A percentile compares a stretch with the other conserved stretches of the same genome.
These are phyloP conservation scores for Falco concolor DNA, from an alignment of 2,797 vertebrate species.

Conservation along the genomic window DNA sequence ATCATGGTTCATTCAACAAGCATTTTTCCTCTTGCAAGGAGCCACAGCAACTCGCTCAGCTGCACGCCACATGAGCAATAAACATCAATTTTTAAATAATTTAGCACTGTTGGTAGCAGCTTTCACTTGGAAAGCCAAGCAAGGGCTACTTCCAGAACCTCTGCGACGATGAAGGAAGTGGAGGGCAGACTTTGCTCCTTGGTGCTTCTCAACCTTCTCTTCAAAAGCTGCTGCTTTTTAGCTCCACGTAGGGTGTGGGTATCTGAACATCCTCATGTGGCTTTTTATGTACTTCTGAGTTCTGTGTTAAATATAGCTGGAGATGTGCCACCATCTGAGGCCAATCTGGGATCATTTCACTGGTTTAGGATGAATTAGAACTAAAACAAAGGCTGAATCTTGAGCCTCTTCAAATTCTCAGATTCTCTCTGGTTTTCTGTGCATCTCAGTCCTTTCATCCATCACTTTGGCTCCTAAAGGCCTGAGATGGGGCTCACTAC, in stretches of 20 bases:
- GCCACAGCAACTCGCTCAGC: background rate
- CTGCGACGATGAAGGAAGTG: background rate
- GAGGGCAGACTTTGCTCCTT: background rate
- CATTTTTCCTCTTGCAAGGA: background rate
- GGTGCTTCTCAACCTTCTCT: background rate
- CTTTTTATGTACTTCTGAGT: background rate
- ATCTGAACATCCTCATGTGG: background rate
- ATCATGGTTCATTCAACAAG: background rate
- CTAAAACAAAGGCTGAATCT: background rate
- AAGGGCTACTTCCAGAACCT: background rate
- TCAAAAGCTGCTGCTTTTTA: background rate
- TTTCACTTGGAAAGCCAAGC: background rate
- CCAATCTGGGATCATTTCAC: background rate
- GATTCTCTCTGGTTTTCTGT: background rate
- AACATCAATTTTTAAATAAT: slow-evolving; percentile 3
- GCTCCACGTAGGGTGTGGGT: background rate
- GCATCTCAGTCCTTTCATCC: background rate
- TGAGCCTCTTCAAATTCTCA: background rate
- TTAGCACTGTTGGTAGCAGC: background rate
- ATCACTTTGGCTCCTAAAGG: background rate
- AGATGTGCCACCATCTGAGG: background rate
- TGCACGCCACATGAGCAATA: background rate
- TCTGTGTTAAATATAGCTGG: rapidly evolving
- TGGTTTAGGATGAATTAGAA: background rate
- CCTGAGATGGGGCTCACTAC: background rate